Conservation (phyloP, 1,140 invertebrate genomes). For the Microplitis demolitor region DNA sequence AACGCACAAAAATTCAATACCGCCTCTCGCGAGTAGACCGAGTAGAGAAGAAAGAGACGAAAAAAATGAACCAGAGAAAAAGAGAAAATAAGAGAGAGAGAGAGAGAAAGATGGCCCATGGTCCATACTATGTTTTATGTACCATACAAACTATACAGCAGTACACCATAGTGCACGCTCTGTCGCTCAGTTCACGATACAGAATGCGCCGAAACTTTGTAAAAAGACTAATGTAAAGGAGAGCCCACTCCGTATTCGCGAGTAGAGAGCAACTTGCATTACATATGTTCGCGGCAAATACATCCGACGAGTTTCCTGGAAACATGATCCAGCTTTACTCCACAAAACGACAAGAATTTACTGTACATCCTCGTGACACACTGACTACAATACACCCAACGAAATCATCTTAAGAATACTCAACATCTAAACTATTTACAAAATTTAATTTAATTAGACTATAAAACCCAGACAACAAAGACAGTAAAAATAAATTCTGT, state of each 20-base stretch:
- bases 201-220: conserved; percentile 49
- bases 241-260: conserved; percentile 21
- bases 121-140: too few relatives aligned
- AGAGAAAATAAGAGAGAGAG: background rate
- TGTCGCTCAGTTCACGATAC: conserved; percentile 46
- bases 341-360: conserved; percentile 15
- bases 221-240: too few relatives aligned
- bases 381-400: too few relatives aligned
- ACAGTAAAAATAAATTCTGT: background rate
- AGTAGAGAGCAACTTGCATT: conserved; percentile 14
- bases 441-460: too few relatives aligned
- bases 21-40: conserved; percentile 38
- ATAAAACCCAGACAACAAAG: background rate
- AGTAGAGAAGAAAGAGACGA: conserved; percentile 25
- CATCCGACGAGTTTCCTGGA: conserved; percentile 18
- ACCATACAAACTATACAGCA: too few relatives aligned
- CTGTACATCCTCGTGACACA: too few relatives aligned
- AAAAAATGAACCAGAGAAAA: background rate
- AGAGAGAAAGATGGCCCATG: background rate
- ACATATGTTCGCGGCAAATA: conserved; percentile 15
- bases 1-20: conserved; percentile 61
- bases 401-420: too few relatives aligned
- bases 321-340: conserved; percentile 2
- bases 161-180: conserved; percentile 45
- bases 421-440: too few relatives aligned